Base-by-base conservation (phyloP, 1,140 invertebrate species). In the Uloborus diversus region DNA sequence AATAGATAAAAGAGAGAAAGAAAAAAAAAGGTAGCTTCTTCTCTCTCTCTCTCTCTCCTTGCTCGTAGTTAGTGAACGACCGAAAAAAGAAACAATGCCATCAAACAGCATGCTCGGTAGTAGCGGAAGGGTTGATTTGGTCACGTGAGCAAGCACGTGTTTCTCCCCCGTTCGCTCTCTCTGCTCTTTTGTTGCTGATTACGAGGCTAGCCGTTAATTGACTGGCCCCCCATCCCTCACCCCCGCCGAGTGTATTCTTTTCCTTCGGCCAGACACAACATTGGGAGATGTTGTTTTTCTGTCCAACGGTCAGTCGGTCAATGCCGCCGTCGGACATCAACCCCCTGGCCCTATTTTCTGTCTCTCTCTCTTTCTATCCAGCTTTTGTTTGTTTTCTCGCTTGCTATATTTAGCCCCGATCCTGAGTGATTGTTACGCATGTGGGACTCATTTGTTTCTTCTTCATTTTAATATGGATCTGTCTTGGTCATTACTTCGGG, bases 161-260 rank as follows among this genome's bases (percentile, higher is more conserved):
- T 62, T 25, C 49, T 33, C 66, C 14, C 4, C 61, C 71, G 27
- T 33, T 64, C 53, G 53, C 25, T 76, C 71, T 61, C 59, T 76
- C 47, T 53, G n/a, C n/a, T 65, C 73, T 65, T 66, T 78, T 78
- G 61, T 65, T 78, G 61, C 73, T 78, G 73, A 78, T 78, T 78
- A 78, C 73, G 73, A 78, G 71, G 53, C 57, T 28, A 57, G 25
- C 73, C 62, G 73, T 78, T 78, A 78, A 78, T 78, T 78, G 73
- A 78, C 73, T 56, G 53, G 61, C 70, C 61, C 73, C 32, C 33
- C 13, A 14, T 42, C 30, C 7, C 28, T 7, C 35, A 17, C 51
- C 49, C 1, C 5, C 64, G 14, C 57, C 37, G 28, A 53, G 23
- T 57, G 13, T 27, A 17, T 33, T 62, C 57, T 75, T 75, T 61